phyloP scores from a whole-genome alignment of 2,888 invertebrate species.

The Nymphalis polychloros region DNA sequence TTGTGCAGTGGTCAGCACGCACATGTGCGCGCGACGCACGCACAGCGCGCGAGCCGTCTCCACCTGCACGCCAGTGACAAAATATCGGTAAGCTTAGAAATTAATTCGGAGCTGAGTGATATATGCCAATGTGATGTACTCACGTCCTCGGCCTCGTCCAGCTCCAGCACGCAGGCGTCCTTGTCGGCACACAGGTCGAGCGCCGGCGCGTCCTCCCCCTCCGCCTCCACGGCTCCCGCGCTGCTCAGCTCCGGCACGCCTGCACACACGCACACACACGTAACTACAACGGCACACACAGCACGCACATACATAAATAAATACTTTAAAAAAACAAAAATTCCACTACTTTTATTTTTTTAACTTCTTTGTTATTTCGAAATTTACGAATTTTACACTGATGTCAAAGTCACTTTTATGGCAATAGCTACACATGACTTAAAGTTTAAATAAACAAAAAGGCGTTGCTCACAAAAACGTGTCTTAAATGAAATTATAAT shows the following conservation, averaged over 20 bases:
- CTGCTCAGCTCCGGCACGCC: neutral
- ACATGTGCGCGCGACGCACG: conserved; percentile 56
- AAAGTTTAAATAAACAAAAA: no score
- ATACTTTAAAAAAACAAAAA: no score
- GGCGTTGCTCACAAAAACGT: no score
- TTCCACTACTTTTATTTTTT: no score
- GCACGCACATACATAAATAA: no score
- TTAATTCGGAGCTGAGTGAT: neutral
- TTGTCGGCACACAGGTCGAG: conserved; percentile 87
- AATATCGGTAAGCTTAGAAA: neutral
- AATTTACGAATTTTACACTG: no score
- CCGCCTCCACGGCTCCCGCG: conserved; percentile 43
- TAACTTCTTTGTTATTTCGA: no score
- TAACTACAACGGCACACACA: neutral
- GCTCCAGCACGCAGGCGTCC: conserved; percentile 69
- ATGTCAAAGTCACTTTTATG: no score
- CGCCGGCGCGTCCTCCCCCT: conserved; percentile 55
- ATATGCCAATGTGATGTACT: conserved; percentile 39
- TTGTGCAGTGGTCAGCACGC: conserved; percentile 52
- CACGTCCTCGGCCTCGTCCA: conserved; percentile 75
- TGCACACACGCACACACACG: neutral
- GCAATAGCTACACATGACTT: no score
- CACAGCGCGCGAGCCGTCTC: conserved; percentile 66
- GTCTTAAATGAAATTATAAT: no score
- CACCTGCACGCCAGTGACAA: conserved; percentile 51